These are phyloP conservation scores for Stegodyphus mimosarum DNA, from an alignment of 1,140 invertebrate genomes.

Conservation along the genomic window DNA sequence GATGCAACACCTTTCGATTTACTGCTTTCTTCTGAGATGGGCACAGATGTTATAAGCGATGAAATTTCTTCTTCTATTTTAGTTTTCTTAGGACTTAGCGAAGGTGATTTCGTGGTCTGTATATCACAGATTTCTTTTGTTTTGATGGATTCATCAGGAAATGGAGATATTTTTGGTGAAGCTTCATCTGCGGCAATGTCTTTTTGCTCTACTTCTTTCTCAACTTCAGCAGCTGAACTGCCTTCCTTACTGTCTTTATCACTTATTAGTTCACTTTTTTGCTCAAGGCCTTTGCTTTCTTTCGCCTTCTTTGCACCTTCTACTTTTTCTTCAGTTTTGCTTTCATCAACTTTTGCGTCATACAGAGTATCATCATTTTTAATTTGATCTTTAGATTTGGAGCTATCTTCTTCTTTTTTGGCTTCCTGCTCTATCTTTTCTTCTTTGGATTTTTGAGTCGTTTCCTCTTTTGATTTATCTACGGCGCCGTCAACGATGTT, in stretches of 20 bases:
- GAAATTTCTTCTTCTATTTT: neutral
- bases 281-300: neutral
- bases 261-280: neutral
- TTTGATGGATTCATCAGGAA: neutral
- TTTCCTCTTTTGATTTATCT: neutral
- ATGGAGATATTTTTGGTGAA: no score
- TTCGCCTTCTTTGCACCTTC: neutral
- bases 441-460: neutral
- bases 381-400: neutral
- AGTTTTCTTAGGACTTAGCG: neutral
- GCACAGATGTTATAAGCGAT: no score
- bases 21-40: no score
- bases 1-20: no score
- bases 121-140: neutral
- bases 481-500: no score
- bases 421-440: neutral
- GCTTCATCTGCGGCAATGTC: no score
- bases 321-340: neutral
- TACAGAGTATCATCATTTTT: neutral
- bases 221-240: no score
- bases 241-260: neutral
- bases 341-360: neutral
- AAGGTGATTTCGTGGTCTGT: neutral
- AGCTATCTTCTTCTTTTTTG: neutral
- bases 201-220: no score